Conservation (phyloP, 2,113 vertebrate genomes). For the Phalacrocorax aristotelis region DNA sequence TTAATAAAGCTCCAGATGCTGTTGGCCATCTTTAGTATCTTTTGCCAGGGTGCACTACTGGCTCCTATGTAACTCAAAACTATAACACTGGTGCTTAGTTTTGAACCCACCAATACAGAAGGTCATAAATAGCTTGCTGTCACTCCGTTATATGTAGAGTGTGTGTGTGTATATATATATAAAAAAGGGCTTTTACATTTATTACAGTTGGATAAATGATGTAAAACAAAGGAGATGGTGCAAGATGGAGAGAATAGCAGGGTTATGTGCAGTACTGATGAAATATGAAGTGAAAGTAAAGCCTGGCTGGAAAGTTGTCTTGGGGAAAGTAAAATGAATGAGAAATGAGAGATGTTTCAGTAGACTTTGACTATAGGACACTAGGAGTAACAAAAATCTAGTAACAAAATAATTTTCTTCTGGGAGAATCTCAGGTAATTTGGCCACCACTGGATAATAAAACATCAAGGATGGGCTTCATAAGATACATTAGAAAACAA, state of each 20-base stretch:
- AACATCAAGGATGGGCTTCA: not conserved
- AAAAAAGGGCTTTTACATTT: not conserved
- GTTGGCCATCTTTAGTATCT: not conserved
- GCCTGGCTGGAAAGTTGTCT: not conserved
- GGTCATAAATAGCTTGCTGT: not conserved
- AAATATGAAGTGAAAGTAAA: not conserved
- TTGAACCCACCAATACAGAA: not conserved
- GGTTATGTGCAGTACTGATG: not conserved
- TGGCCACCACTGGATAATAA: not conserved
- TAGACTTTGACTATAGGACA: not conserved
- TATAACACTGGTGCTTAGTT: not conserved
- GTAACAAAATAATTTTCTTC: not conserved
- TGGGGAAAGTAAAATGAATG: not conserved
- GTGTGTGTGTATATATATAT: too few relatives aligned
- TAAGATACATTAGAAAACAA: not conserved
- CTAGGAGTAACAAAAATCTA: not conserved
- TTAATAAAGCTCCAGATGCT: not conserved
- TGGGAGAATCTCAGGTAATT: not conserved
- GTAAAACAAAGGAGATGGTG: not conserved
- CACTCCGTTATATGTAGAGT: not conserved
- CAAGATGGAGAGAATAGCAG: not conserved
- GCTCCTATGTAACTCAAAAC: rapidly evolving
- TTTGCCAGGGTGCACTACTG: not conserved
- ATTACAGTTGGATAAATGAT: not conserved
- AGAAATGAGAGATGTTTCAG: not conserved